Conservation (phyloP, 1,140 invertebrate genomes). For the Cataglyphis hispanica region DNA sequence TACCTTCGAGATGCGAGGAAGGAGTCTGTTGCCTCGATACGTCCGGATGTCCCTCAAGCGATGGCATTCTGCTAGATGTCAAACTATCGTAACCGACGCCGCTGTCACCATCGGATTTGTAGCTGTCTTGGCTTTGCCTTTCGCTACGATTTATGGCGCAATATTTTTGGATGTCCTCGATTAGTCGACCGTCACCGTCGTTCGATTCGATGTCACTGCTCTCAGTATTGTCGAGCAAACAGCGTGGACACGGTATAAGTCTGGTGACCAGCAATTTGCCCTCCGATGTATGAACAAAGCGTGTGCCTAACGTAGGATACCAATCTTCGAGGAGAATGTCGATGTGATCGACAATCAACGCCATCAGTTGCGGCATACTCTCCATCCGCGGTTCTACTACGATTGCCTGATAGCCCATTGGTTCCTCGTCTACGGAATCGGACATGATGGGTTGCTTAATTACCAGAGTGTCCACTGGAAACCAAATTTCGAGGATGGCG, state of each 20-base stretch:
- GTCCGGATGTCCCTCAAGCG: conserved; percentile 92
- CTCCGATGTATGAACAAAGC: conserved; percentile 99
- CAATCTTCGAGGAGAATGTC: conserved; percentile 99
- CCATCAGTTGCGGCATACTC: conserved; percentile 94
- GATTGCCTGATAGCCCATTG: conserved; percentile 90
- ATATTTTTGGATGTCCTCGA: conserved; percentile 75
- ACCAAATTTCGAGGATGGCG: conserved; percentile 95
- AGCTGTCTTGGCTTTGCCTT: conserved; percentile 89
- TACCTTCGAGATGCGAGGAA: conserved; percentile 74
- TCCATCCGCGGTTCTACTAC: conserved; percentile 92
- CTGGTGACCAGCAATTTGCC: conserved; percentile 97
- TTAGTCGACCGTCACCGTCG: conserved; percentile 79
- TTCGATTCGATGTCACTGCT: conserved; percentile 77
- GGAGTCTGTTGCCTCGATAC: conserved; percentile 73
- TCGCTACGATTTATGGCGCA: conserved; percentile 75
- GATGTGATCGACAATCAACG: conserved; percentile 98
- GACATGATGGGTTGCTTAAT: conserved; percentile 89
- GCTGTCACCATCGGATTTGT: conserved; percentile 92
- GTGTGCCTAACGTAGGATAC: conserved; percentile 97
- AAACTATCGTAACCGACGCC: conserved; percentile 91
- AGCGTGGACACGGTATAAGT: conserved; percentile 96
- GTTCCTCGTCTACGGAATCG: conserved; percentile 85
- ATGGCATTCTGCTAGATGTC: conserved; percentile 92
- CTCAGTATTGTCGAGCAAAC: conserved; percentile 87
- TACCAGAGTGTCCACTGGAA: conserved; percentile 92